These are phyloP conservation scores for Rhineura floridana DNA, from an alignment of 2,113 vertebrate species.

Conservation along the genomic window DNA sequence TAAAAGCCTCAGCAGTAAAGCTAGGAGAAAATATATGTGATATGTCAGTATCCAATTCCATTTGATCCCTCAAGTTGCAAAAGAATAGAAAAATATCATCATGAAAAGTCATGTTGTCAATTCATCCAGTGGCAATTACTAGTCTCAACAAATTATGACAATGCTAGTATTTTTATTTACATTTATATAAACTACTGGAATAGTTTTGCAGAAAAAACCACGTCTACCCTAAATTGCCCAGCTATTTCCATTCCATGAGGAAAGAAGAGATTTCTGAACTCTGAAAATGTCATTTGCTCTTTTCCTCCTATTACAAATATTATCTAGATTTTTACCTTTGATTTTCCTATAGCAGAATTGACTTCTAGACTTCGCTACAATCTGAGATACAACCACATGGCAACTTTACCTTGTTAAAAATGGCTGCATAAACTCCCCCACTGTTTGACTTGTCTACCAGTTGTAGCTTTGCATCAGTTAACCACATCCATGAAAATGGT, in stretches of 20 bases:
- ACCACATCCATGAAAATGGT: too few species aligned
- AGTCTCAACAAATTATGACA: neutral
- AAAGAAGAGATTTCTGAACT: neutral
- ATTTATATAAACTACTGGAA: neutral
- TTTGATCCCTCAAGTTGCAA: neutral
- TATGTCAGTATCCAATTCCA: neutral
- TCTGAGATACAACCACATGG: too few species aligned
- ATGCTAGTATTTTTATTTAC: neutral
- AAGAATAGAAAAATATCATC: neutral
- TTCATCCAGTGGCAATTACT: neutral
- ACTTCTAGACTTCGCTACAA: too few species aligned
- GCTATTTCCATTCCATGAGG: neutral
- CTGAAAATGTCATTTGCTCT: neutral
- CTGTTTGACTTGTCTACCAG: too few species aligned
- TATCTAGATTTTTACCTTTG: neutral
- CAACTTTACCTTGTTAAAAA: too few species aligned
- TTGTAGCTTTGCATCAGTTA: too few species aligned
- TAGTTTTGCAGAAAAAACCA: neutral
- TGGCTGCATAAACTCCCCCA: too few species aligned
- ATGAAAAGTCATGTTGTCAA: neutral
- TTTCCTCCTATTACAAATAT: neutral
- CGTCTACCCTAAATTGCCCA: neutral
- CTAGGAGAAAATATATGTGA: neutral
- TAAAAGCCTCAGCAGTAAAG: neutral
- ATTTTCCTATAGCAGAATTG: too few species aligned